Evolutionary conservation across 2,113 vertebrate genomes (phyloP).

Genomic region (Phycodurus eques): DNA sequence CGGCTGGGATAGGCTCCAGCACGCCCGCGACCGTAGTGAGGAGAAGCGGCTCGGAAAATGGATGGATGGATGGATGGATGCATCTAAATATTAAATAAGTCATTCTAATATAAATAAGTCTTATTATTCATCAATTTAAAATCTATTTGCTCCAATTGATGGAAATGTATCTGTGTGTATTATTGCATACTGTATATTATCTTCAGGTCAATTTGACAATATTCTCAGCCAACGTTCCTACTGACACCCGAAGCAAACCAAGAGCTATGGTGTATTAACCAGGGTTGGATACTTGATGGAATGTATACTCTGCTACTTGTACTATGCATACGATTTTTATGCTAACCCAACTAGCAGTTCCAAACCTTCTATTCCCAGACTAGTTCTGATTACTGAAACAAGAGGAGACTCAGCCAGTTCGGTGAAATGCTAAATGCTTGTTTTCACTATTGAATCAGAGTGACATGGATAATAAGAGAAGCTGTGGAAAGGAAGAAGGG

Average conservation of each 20-base stretch:
- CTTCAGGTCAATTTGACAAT: background rate
- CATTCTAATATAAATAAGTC: no score
- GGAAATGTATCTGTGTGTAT: no score
- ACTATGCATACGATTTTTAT: background rate
- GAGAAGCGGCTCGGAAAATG: no score
- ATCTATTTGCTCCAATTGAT: no score
- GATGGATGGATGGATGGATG: no score
- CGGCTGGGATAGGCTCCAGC: no score
- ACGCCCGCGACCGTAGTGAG: no score
- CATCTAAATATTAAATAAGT: no score
- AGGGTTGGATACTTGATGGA: background rate
- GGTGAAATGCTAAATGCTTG: conserved; percentile 52
- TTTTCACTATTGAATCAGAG: conserved; percentile 42
- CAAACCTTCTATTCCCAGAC: background rate
- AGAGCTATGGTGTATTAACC: background rate
- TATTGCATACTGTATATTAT: background rate
- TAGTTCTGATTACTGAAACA: conserved; percentile 14
- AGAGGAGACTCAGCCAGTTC: conserved; percentile 17
- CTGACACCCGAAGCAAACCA: background rate
- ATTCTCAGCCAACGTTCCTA: background rate
- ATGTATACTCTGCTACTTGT: background rate
- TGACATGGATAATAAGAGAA: conserved; percentile 52
- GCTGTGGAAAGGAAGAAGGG: conserved; percentile 60
- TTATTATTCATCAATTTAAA: no score
- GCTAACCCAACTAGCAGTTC: background rate